A percentile compares a stretch with the other conserved stretches of the same genome.
Conservation (phyloP, 2,113 vertebrate genomes). For the Sinosuthora webbiana region DNA sequence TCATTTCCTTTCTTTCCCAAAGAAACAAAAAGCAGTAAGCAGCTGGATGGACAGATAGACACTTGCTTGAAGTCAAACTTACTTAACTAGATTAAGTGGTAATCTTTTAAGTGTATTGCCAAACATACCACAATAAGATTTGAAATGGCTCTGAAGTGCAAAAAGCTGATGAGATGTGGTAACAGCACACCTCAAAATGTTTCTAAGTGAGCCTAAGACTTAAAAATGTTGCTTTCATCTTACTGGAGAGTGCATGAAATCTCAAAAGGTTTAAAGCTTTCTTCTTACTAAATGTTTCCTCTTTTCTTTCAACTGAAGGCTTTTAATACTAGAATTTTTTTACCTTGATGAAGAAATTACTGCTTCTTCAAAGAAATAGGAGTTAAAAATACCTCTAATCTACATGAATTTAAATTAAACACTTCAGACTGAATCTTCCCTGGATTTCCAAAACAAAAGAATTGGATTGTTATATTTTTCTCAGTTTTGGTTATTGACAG, state of each 20-base stretch:
- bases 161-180: slow-evolving; percentile 47
- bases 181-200: slow-evolving; percentile 57
- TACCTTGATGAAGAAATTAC: slow-evolving; percentile 6
- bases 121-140: slow-evolving; percentile 63
- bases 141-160: slow-evolving; percentile 58
- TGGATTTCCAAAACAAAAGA: background rate
- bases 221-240: slow-evolving; percentile 70
- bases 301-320: background rate
- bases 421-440: background rate
- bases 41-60: slow-evolving; percentile 64
- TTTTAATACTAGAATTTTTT: background rate
- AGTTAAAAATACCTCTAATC: background rate
- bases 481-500: background rate
- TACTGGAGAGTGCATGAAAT: slow-evolving; percentile 13
- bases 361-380: background rate
- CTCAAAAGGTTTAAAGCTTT: slow-evolving; percentile 13
- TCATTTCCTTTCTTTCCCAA: slow-evolving; percentile 58
- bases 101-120: slow-evolving; percentile 79
- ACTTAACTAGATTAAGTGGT: slow-evolving; percentile 73
- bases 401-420: background rate
- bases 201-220: slow-evolving; percentile 34
- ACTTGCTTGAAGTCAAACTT: slow-evolving; percentile 72
- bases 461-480: background rate
- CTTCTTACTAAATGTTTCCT: background rate
- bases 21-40: slow-evolving; percentile 55